phyloP scores from a whole-genome alignment of 2,888 invertebrate genomes.

The Diogma glabrata region DNA sequence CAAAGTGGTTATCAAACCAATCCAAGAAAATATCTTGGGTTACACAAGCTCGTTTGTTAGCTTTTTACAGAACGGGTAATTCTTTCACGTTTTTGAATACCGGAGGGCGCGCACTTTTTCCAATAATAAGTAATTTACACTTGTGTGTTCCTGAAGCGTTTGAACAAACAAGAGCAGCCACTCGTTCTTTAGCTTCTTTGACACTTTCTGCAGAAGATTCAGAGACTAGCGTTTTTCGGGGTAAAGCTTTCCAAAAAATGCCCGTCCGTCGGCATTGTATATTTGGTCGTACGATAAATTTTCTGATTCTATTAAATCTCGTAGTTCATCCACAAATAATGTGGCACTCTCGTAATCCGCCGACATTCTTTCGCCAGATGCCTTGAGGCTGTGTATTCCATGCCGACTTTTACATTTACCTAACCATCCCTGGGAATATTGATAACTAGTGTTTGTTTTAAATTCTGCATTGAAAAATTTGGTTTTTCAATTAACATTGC shows the following conservation, averaged over 20 bases:
- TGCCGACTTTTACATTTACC: conserved; percentile 4
- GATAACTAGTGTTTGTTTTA: neutral
- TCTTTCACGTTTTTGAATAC: neutral
- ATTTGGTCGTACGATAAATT: conserved; percentile 9
- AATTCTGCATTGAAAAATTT: neutral
- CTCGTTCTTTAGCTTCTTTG: neutral
- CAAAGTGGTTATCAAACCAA: neutral
- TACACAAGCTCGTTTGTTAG: too few species aligned
- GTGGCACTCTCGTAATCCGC: conserved; percentile 8
- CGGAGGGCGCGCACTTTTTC: neutral
- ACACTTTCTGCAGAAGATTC: conserved; percentile 11
- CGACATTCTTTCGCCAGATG: conserved; percentile 9
- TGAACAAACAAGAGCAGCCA: neutral
- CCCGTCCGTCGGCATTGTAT: conserved; percentile 12
- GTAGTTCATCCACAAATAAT: conserved; percentile 9
- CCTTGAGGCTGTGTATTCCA: conserved; percentile 9
- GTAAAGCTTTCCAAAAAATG: conserved; percentile 12
- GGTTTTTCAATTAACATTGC: conserved; percentile 9
- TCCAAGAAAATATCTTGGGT: neutral
- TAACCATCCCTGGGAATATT: conserved; percentile 9
- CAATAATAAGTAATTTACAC: neutral
- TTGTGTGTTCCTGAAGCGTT: neutral
- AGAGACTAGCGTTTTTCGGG: conserved; percentile 10
- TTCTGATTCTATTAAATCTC: conserved; percentile 9
- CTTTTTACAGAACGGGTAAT: neutral